Evolutionary conservation across 2,888 invertebrate genomes (phyloP).

Genomic region (Synanthedon myopaeformis): DNA sequence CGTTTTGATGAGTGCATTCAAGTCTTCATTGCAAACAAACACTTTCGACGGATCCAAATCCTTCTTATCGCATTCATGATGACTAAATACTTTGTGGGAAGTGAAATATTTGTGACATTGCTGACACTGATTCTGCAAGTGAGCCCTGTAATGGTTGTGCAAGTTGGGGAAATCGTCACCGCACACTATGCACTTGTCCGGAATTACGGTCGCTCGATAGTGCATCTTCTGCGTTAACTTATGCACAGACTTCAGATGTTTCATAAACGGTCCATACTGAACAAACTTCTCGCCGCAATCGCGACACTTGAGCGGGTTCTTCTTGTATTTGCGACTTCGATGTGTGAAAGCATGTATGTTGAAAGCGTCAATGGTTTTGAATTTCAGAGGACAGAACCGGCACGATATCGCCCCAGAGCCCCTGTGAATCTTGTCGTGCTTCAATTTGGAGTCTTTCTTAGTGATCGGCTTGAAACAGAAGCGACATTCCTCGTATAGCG

Average conservation of each 20-base stretch:
- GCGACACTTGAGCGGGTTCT: slow-evolving; percentile 54
- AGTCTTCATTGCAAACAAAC: slow-evolving; percentile 41
- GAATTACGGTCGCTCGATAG: slow-evolving; percentile 47
- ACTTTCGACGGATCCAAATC: slow-evolving; percentile 50
- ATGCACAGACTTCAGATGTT: slow-evolving; percentile 51
- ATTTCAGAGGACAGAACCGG: slow-evolving; percentile 56
- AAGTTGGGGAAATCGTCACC: slow-evolving; percentile 70
- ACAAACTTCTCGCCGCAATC: slow-evolving; percentile 55
- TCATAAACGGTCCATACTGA: slow-evolving; percentile 56
- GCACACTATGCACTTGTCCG: slow-evolving; percentile 72
- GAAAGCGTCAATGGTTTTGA: slow-evolving; percentile 61
- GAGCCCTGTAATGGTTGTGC: slow-evolving; percentile 73
- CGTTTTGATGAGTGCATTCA: slow-evolving; percentile 37
- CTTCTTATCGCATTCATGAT: slow-evolving; percentile 43
- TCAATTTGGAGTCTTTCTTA: slow-evolving; percentile 34
- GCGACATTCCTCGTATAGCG: slow-evolving; percentile 49
- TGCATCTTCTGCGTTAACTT: slow-evolving; percentile 49
- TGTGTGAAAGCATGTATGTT: slow-evolving; percentile 63
- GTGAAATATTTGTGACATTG: slow-evolving; percentile 56
- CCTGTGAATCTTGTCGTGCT: slow-evolving; percentile 48
- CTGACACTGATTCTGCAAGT: slow-evolving; percentile 67
- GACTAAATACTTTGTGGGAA: slow-evolving; percentile 38
- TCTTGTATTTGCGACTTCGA: slow-evolving; percentile 54
- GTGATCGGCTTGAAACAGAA: slow-evolving; percentile 65
- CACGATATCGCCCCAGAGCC: slow-evolving; percentile 60